Evolutionary conservation across 2,888 invertebrate genomes (phyloP).

Genomic region (Platerodrilus igneus): DNA sequence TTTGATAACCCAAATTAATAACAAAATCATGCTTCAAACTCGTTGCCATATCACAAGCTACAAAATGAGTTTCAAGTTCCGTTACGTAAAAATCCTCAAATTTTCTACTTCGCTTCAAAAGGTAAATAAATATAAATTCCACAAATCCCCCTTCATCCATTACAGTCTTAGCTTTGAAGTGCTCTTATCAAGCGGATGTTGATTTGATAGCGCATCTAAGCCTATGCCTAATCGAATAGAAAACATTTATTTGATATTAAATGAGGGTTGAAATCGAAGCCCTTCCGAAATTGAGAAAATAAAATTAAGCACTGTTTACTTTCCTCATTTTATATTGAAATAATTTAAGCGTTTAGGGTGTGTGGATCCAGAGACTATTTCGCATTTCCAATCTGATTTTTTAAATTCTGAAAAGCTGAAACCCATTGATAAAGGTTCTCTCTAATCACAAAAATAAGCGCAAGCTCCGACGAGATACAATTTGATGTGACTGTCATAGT

Average conservation of each 20-base stretch:
- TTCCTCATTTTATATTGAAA: no score
- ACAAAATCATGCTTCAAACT: conserved; percentile 30
- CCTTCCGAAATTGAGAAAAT: no score
- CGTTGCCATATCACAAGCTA: conserved; percentile 31
- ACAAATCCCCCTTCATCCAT: conserved; percentile 33
- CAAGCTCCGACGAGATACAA: no score
- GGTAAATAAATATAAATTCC: conserved; percentile 38
- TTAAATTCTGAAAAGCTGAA: no score
- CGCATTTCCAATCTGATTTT: no score
- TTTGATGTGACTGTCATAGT: no score
- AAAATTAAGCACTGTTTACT: no score
- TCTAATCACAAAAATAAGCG: no score
- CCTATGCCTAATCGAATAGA: conserved; percentile 38
- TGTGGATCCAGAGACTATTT: no score
- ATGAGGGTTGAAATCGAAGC: conserved; percentile 37
- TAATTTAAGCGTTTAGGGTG: no score
- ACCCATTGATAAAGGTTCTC: no score
- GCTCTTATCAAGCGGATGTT: conserved; percentile 35
- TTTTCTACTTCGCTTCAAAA: conserved; percentile 30
- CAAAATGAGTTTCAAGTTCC: conserved; percentile 30
- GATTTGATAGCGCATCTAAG: conserved; percentile 36
- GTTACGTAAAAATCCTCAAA: conserved; percentile 19
- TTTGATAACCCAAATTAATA: conserved; percentile 18
- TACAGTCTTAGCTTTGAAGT: conserved; percentile 35
- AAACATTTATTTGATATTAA: conserved; percentile 39